phyloP scores from a whole-genome alignment of 2,113 vertebrate genomes.

The Gobius niger region DNA sequence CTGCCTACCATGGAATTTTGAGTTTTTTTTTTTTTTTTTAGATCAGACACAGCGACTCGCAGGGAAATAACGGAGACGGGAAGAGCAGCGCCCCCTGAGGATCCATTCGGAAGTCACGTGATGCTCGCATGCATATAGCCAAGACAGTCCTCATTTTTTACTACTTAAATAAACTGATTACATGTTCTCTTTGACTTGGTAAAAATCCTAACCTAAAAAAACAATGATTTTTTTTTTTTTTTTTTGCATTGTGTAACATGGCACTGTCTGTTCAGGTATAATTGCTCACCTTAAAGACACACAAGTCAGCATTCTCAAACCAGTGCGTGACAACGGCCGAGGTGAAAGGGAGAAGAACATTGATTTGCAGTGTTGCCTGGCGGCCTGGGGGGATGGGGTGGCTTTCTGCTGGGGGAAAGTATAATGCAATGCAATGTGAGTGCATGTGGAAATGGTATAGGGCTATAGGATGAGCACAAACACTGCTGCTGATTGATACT shows the following conservation, averaged over 20 bases:
- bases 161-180: too few species aligned
- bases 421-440: constrained; percentile 33
- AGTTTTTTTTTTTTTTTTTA: too few species aligned
- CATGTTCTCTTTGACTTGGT: too few species aligned
- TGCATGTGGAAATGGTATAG: not conserved
- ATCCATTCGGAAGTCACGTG: too few species aligned
- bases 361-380: constrained; percentile 35
- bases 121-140: too few species aligned
- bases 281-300: not conserved
- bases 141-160: too few species aligned
- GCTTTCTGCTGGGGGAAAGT: constrained; percentile 31
- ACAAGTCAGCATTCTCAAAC: not conserved
- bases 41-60: too few species aligned
- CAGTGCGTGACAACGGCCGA: constrained; percentile 28
- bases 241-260: not conserved
- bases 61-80: too few species aligned
- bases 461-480: not conserved
- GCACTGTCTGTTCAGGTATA: not conserved
- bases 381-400: constrained; percentile 22
- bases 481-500: constrained; percentile 27
- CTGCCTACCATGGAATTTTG: too few species aligned
- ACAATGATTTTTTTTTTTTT: too few species aligned
- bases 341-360: constrained; percentile 47
- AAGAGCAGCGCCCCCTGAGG: too few species aligned
- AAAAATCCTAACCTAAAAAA: too few species aligned